Percentiles rank a stretch among this genome's conserved stretches.
These are phyloP conservation scores for Pyrocephalus nanus DNA, from an alignment of 2,797 vertebrate genomes.

Conservation along the genomic window DNA sequence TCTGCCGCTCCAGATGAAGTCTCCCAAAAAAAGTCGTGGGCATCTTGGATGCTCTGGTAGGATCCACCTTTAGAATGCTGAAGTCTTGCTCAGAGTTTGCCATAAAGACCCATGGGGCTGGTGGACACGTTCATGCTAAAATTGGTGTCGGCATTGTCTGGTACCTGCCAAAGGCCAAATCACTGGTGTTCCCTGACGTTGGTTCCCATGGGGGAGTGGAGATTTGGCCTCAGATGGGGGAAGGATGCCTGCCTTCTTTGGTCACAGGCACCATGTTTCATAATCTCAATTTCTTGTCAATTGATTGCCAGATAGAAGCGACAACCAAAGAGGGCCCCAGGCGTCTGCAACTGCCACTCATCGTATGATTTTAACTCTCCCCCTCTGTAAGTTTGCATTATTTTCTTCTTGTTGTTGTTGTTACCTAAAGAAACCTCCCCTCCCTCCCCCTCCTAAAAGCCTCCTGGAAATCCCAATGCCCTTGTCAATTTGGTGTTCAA, in stretches of 20 bases:
- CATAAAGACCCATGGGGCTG: background rate
- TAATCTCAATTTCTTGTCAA: slow-evolving; percentile 76
- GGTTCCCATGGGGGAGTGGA: slow-evolving; percentile 36
- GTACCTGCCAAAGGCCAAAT: background rate
- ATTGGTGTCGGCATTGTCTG: background rate
- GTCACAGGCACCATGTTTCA: slow-evolving; percentile 57
- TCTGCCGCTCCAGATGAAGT: background rate
- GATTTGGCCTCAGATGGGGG: slow-evolving; percentile 20
- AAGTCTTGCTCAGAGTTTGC: background rate
- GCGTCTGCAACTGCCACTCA: slow-evolving; percentile 72
- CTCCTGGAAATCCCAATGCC: background rate
- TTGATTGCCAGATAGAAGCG: slow-evolving; percentile 77
- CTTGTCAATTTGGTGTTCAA: background rate
- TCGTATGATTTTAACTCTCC: slow-evolving; percentile 74
- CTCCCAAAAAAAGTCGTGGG: fast-evolving
- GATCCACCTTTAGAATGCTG: background rate
- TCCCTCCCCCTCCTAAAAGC: background rate
- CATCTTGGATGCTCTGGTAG: background rate
- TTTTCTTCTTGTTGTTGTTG: slow-evolving; percentile 60
- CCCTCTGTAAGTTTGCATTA: slow-evolving; percentile 73
- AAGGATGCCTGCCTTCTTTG: slow-evolving; percentile 48
- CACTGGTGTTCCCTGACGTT: background rate
- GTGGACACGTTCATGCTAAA: background rate
- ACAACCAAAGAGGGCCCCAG: slow-evolving; percentile 74
- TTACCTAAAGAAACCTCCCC: slow-evolving; percentile 24